phyloP scores from a whole-genome alignment of 2,888 invertebrate species.

The Strigamia crassipes region DNA sequence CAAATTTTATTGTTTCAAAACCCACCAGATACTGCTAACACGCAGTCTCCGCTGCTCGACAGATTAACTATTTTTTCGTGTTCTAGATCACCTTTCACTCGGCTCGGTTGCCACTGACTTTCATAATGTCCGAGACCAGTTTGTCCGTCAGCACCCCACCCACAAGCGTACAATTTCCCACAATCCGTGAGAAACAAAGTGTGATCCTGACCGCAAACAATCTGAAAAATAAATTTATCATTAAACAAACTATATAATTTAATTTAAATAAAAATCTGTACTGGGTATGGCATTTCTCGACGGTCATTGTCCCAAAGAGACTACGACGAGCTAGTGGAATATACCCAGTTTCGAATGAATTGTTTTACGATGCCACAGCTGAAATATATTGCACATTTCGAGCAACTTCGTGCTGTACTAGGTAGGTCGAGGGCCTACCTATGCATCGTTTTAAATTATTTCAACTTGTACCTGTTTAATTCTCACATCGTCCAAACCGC shows the following conservation, averaged over 20 bases:
- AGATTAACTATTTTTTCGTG: constrained; percentile 80
- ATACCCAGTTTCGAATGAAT: background rate
- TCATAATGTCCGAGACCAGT: constrained; percentile 76
- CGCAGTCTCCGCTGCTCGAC: constrained; percentile 80
- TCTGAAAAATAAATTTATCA: constrained; percentile 56
- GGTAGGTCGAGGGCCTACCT: background rate
- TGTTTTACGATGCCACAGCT: background rate
- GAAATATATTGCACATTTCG: background rate
- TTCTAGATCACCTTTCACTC: constrained; percentile 77
- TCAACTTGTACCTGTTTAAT: constrained; percentile 3
- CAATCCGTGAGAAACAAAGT: constrained; percentile 77
- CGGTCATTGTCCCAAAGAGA: background rate
- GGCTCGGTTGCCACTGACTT: constrained; percentile 64
- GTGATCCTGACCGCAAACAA: constrained; percentile 91
- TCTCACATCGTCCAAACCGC: background rate
- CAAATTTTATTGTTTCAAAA: background rate
- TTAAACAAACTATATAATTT: background rate
- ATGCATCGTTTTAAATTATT: background rate
- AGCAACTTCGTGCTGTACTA: background rate
- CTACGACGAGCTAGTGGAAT: background rate
- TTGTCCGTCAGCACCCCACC: constrained; percentile 95
- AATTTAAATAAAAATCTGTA: background rate
- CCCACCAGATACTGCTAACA: constrained; percentile 81
- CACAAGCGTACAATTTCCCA: constrained; percentile 84
- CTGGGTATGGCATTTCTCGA: background rate